Conservation (phyloP, 2,113 vertebrate species). For the Helogale parvula region DNA sequence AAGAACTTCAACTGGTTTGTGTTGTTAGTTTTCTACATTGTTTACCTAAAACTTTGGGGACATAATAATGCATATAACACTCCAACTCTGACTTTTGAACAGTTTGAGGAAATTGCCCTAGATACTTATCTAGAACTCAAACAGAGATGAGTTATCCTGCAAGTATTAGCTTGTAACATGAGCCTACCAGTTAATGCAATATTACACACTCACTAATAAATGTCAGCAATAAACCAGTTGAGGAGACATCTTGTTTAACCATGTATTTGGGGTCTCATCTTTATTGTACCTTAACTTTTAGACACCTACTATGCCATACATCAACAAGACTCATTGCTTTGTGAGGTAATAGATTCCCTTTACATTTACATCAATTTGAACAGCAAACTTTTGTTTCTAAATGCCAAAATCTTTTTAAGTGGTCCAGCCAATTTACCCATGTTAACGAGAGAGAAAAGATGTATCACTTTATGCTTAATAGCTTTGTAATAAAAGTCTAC, state of each 20-base stretch:
- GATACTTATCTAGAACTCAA: not conserved
- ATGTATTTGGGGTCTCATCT: not conserved
- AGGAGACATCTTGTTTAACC: not conserved
- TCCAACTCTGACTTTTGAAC: not conserved
- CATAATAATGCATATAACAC: not conserved
- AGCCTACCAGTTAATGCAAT: not conserved
- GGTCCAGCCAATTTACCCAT: not conserved
- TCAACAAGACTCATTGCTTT: not conserved
- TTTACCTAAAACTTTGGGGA: not conserved
- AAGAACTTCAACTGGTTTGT: not conserved
- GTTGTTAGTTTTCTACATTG: not conserved
- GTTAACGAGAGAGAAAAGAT: slow-evolving; percentile 14
- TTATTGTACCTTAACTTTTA: not conserved
- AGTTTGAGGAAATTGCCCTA: not conserved
- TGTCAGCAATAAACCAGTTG: not conserved
- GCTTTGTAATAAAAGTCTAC: not conserved
- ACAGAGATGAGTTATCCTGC: not conserved
- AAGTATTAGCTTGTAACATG: not conserved
- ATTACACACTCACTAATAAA: not conserved
- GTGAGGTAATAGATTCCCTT: not conserved
- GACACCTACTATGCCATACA: not conserved
- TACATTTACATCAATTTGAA: slow-evolving; percentile 11
- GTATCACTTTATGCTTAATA: slow-evolving; percentile 3
- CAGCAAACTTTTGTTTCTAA: not conserved
- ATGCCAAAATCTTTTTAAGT: slow-evolving; percentile 14